Evolutionary conservation across 2,113 vertebrate genomes (phyloP), one percentile per base, ranked within the genome.

Genomic region (Poecilia latipinna): DNA sequence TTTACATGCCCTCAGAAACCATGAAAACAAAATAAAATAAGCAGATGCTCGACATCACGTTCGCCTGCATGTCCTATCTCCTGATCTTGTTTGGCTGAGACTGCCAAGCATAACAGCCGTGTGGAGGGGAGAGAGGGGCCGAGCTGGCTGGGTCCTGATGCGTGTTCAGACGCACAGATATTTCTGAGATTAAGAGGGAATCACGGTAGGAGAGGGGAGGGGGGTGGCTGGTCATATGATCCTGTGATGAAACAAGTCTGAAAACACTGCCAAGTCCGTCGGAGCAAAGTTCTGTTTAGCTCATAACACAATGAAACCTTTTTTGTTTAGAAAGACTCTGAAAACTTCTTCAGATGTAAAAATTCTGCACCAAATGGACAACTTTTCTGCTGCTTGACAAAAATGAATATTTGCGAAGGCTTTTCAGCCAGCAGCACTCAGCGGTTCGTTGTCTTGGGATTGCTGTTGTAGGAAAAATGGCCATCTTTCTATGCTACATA

Each of bases 91-190:
- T 83, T 72, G 60, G 67, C 77, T 63, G 67, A 86, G 82, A 85
- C 72, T 82, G 87, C 91, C 88, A 93, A 92, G 72, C 73, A 88
- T 81, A 92, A 91, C 90, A 91, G 75, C 48, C 44, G 57, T 28
- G 69, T 70, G 71, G 66, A 72, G 71, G 61, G 48, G 78, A 74
- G 78, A 51, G 74, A 63, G 72, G 71, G 73, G 78, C 70, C 72
- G 83, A 51, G 85, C 74, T 73, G 84, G 83, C 80, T 82, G 83
- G 61, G 78, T 78, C 78, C 66, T 68, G 69, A 68, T 90, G 90
- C 89, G 78, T 90, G 92, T 93, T 92, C 87, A 92, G 90, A 88
- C 90, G 76, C 69, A 89, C 64, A 86, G 79, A 88, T 90, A 90
- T 85, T 85, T 87, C 73, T 79, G 83, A 90, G 90, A 93, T 92